Base-by-base conservation (phyloP, 92 coral and sea anemone species). In the Palythoa grandiflora region DNA sequence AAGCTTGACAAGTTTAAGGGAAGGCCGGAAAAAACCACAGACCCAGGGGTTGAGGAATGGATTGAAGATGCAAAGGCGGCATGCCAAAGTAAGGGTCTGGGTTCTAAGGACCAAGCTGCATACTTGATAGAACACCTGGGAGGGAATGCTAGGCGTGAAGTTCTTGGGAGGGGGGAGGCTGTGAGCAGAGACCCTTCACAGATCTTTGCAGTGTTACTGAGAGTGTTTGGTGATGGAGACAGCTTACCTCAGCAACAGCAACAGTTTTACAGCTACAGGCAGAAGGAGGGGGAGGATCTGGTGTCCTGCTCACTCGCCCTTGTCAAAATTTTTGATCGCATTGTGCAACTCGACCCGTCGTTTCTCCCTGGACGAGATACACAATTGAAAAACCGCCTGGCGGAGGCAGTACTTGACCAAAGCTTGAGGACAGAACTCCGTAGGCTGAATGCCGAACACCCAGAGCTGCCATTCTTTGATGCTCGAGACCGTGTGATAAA, bases 401-500 rank as follows among this genome's bases (percentile, higher is more conserved):
- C 92, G 28, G 91, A 80, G 88, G 87, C 87, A 6, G 95, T 92
- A 59, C 55, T 54, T 68, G 91, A 87, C 4, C 91, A 75, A 6
- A 47, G 89, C 28, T 78, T 90, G 5, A 2, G 91, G 17, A 90
- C 91, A 12, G 93, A 92, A 85, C 77, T 92, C 54, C 81, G 84
- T n/a, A 87, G 92, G 53, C 80, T 81, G 77, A 92, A 92, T 44
- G 36, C 90, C 19, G 88, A 92, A 60, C 94, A 92, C 73, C 94
- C 94, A 1, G 88, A 79, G 89, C 71, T 92, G 3, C 54, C 93
- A 35, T 92, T 85, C 48, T 92, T 92, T 89, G 94, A 91, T 72
- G 89, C 86, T 17, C 71, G 92, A 20, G 92, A 91, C 81, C 89
- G 92, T 3, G 94, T 89, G 57, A 77, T 91, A 79, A 84, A 78